Conservation (phyloP, 2,888 invertebrate species). For the Nymphalis urticae region DNA sequence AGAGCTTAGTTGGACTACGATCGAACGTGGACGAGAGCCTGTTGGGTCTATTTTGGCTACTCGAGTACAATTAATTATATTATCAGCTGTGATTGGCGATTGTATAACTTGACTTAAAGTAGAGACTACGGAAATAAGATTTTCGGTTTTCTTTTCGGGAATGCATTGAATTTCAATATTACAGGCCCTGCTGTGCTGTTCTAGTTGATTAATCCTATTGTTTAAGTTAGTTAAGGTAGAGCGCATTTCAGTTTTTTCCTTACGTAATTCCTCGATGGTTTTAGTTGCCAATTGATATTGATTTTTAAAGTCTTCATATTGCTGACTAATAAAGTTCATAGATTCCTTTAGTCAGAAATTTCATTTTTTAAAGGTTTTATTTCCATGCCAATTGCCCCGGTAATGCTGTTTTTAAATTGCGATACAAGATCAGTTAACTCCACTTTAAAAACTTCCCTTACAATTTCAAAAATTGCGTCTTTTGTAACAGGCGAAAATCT, state of each 20-base stretch:
- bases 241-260: constrained; percentile 1
- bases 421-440: constrained; percentile 2
- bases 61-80: constrained; percentile 2
- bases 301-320: constrained; percentile 3
- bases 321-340: constrained; percentile 6
- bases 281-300: constrained; percentile 2
- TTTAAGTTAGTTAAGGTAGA: constrained; percentile 1
- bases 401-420: neutral
- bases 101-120: neutral
- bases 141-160: constrained; percentile 1
- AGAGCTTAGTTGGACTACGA: constrained; percentile 1
- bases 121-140: neutral
- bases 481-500: constrained; percentile 6
- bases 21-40: neutral
- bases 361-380: constrained; percentile 3
- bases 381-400: constrained; percentile 3
- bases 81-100: neutral
- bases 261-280: neutral
- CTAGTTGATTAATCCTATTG: constrained; percentile 6
- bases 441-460: constrained; percentile 1
- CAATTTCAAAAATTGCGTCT: constrained; percentile 1
- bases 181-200: neutral
- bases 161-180: constrained; percentile 5
- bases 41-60: neutral
- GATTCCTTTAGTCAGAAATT: constrained; percentile 1